Evolutionary conservation across 2,888 invertebrate species (phyloP).

Genomic region (Melikaiella ostensackeni): DNA sequence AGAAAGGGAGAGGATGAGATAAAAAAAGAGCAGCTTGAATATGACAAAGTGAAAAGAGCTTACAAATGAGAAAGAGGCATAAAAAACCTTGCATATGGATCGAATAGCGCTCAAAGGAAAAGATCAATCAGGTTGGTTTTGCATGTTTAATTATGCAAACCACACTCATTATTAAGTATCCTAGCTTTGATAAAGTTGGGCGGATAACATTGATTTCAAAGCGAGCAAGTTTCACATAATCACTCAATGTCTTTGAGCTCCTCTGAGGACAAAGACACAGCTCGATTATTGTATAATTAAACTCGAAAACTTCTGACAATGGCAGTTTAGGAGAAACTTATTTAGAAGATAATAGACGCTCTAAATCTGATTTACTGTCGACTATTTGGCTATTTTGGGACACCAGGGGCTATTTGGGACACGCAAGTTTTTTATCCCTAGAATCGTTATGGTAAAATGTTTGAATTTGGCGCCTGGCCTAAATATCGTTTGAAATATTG

Average conservation of each 20-base stretch:
- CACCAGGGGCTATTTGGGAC: no score
- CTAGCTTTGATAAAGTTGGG: neutral
- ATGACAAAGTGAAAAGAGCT: slow-evolving; percentile 6
- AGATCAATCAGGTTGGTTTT: neutral
- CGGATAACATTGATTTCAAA: slow-evolving; percentile 1
- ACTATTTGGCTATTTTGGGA: no score
- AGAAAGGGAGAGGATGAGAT: neutral
- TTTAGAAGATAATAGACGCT: no score
- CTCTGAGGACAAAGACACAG: neutral
- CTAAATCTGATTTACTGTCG: no score
- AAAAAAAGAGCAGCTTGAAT: slow-evolving; percentile 9
- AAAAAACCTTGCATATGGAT: neutral
- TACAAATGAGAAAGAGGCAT: slow-evolving; percentile 5
- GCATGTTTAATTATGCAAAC: slow-evolving; percentile 7
- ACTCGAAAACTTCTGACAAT: neutral
- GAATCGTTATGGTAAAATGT: no score
- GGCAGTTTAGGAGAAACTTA: neutral
- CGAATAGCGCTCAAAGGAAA: neutral
- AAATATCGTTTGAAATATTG: no score
- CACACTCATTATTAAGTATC: neutral
- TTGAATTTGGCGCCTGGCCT: no score
- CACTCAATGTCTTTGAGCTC: neutral
- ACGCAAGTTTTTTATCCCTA: no score
- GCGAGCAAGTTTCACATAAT: slow-evolving; percentile 1
- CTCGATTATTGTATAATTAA: slow-evolving; percentile 2